These are phyloP conservation scores for Pungitius pungitius DNA, from an alignment of 2,113 vertebrate species.

Conservation along the genomic window DNA sequence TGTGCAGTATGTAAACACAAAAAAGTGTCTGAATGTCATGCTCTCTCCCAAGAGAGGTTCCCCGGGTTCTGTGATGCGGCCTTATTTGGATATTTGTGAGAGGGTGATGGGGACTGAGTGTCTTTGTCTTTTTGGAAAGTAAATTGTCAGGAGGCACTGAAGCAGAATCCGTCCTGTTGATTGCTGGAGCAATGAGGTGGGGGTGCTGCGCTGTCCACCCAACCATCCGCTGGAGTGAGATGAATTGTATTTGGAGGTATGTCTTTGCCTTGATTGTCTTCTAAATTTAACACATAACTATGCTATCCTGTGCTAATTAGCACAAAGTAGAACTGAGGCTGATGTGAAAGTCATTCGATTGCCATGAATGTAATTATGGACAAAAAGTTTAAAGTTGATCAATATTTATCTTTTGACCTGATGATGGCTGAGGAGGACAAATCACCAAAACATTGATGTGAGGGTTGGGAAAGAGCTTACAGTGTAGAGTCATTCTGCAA, in stretches of 20 bases:
- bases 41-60: too few relatives aligned
- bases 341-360: neutral
- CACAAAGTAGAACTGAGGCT: neutral
- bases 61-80: too few relatives aligned
- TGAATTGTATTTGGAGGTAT: neutral
- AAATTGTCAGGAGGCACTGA: slow-evolving; percentile 51
- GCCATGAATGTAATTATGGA: neutral
- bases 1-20: neutral
- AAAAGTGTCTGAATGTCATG: neutral
- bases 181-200: slow-evolving; percentile 62
- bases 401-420: neutral
- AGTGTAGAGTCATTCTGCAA: neutral
- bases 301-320: neutral
- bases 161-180: slow-evolving; percentile 51
- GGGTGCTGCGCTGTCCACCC: slow-evolving; percentile 17
- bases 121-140: slow-evolving; percentile 52
- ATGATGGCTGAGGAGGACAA: neutral
- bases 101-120: slow-evolving; percentile 24
- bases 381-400: neutral
- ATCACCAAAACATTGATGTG: neutral
- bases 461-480: neutral
- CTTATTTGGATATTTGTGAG: too few relatives aligned
- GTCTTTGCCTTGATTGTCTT: neutral
- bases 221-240: slow-evolving; percentile 17
- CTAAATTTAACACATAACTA: neutral